phyloP scores from a whole-genome alignment of 1,140 invertebrate genomes.

The Pseudomyrmex flavicornis region DNA sequence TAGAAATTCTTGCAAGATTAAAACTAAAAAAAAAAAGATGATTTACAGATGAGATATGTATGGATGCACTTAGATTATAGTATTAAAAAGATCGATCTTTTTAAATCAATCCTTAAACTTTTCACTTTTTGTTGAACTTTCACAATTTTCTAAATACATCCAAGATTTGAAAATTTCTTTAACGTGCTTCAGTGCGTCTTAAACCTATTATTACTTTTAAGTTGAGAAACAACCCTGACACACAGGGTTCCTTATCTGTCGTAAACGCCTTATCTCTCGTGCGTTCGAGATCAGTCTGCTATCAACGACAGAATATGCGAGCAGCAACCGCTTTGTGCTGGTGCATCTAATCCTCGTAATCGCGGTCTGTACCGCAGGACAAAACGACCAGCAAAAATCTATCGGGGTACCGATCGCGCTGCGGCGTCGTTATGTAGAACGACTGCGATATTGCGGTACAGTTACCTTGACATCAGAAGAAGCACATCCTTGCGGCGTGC shows the following conservation, averaged over 20 bases:
- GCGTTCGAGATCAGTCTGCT: conserved; percentile 4
- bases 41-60: too few relatives aligned
- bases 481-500: conserved; percentile 67
- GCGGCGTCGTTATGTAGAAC: conserved; percentile 67
- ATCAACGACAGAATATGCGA: conserved; percentile 8
- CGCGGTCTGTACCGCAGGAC: conserved; percentile 37
- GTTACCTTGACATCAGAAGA: conserved; percentile 67
- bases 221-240: neutral
- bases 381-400: conserved; percentile 63
- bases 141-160: too few relatives aligned
- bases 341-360: conserved; percentile 58
- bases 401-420: conserved; percentile 42
- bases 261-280: neutral
- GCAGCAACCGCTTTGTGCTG: conserved; percentile 1
- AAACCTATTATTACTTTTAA: too few relatives aligned
- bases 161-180: too few relatives aligned
- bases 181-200: too few relatives aligned
- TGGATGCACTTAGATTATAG: too few relatives aligned
- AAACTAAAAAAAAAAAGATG: too few relatives aligned
- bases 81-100: too few relatives aligned
- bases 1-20: too few relatives aligned
- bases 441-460: conserved; percentile 66
- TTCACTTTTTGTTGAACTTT: too few relatives aligned
- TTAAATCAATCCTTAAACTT: too few relatives aligned
- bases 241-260: conserved; percentile 2